Evolutionary conservation across 1,140 invertebrate genomes (phyloP), one percentile per base, ranked within the genome.

Genomic region (Drosophila ogumai): DNA sequence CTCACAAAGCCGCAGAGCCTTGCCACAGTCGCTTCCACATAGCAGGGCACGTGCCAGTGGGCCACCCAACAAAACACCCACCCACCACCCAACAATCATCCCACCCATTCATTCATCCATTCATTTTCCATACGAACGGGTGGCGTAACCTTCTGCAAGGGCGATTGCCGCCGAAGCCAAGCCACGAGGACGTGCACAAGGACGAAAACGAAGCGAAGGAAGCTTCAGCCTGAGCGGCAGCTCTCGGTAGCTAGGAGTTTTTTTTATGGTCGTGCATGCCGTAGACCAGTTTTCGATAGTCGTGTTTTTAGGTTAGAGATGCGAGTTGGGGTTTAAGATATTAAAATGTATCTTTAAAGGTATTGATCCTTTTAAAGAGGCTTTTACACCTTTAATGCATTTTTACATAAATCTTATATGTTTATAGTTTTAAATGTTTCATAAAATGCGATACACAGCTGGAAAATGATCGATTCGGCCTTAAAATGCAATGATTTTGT

Each of bases 101-200:
- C 46, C 47, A 63, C 22, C 46, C 32, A 55, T 38, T 55, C 52
- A 40, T 25, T 34, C 56, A 34, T 32, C 61, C 61, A 61, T 34
- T 56, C 56, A 60, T 40, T 56, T 56, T 41, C 38, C 40, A 54
- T 54, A 10, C 47, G 56, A 63, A 64, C 46, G 71, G 46, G 69
- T 75, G 76, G 75, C 82, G 69, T 87, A 87, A 87, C 84, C 84
- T 87, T 87, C 85, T 80, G 60, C 72, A 69, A 76, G 44, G 58
- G 78, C 58, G 69, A 69, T 34, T 73, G 52, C 31, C 44, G 34
- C 19, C 47, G 64, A 43, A 72, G 44, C 17, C 43, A 54, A 55
- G 52, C 43, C 36, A 56, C 43, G 61, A 75, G 59, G 54, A 54
- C 47, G 59, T 50, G 73, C 55, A 64, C 58, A 64, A 80, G 66